Evolutionary conservation across 2,797 vertebrate species (phyloP).

Genomic region (Pangasius larnaudii): DNA sequence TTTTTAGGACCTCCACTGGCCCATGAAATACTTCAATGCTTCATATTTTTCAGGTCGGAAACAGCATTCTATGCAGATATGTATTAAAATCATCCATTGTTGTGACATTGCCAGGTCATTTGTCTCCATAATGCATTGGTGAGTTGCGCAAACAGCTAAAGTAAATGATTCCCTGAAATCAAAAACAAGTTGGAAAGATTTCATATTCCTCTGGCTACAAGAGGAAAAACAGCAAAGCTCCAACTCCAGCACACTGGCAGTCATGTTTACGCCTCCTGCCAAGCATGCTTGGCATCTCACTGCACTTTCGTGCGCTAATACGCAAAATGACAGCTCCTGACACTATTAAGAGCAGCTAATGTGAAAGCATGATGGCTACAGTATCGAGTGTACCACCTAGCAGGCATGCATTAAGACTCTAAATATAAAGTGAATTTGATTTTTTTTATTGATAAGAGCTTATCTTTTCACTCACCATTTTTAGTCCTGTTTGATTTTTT

Average conservation of each 20-base stretch:
- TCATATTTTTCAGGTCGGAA: neutral
- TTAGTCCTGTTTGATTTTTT: neutral
- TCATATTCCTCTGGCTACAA: conserved; percentile 3
- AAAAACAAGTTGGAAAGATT: conserved; percentile 24
- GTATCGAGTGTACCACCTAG: neutral
- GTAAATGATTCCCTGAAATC: neutral
- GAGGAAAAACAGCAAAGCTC: conserved; percentile 5
- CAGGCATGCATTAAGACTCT: conserved; percentile 54
- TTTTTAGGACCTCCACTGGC: neutral
- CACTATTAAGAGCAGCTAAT: neutral
- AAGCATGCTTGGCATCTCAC: conserved; percentile 28
- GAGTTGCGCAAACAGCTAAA: neutral
- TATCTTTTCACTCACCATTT: conserved; percentile 43
- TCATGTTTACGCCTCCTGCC: conserved; percentile 16
- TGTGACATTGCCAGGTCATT: neutral
- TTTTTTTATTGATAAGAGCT: conserved; percentile 57
- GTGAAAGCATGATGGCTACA: neutral
- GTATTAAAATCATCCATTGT: neutral
- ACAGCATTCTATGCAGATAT: neutral
- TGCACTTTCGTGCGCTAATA: conserved; percentile 22
- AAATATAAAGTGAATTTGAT: conserved; percentile 62
- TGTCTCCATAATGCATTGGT: neutral
- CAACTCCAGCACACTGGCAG: conserved; percentile 12
- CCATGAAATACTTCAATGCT: neutral
- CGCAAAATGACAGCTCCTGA: conserved; percentile 25